phyloP scores from a whole-genome alignment of 2,888 invertebrate genomes.

The Oscheius sp. region DNA sequence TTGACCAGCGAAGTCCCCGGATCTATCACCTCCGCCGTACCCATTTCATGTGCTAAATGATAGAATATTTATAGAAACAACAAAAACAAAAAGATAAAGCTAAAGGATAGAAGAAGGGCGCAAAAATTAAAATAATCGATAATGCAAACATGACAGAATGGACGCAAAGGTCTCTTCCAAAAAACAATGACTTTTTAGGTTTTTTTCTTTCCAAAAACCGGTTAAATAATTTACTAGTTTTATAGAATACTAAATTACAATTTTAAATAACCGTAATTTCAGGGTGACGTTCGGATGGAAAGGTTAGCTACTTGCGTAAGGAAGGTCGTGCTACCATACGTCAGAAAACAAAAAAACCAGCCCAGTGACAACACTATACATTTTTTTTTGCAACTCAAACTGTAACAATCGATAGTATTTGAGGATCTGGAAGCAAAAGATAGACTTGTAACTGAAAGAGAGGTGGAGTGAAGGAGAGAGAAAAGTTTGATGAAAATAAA shows the following conservation, averaged over 20 bases:
- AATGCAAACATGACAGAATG: neutral
- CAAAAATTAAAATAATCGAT: neutral
- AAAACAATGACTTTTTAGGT: too few species aligned
- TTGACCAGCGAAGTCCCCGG: neutral
- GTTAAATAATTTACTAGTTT: neutral
- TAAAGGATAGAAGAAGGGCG: neutral
- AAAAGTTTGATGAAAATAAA: too few species aligned
- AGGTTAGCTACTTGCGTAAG: neutral
- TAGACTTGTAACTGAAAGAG: too few species aligned
- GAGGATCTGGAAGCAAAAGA: too few species aligned
- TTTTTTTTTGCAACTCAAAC: too few species aligned
- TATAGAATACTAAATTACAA: neutral
- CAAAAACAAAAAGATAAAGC: neutral
- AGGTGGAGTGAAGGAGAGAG: too few species aligned
- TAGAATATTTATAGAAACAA: neutral
- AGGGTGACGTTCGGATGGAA: neutral
- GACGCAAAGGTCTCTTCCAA: neutral
- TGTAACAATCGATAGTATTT: too few species aligned
- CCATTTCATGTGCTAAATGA: conserved; percentile 9
- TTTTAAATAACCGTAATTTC: conserved; percentile 1
- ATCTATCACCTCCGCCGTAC: conserved; percentile 13
- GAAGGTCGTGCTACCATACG: neutral
- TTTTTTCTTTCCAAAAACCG: too few species aligned
- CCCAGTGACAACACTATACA: too few species aligned
- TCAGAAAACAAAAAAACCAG: neutral